phyloP scores from a whole-genome alignment of 2,113 vertebrate genomes.

The Podarcis cretensis region DNA sequence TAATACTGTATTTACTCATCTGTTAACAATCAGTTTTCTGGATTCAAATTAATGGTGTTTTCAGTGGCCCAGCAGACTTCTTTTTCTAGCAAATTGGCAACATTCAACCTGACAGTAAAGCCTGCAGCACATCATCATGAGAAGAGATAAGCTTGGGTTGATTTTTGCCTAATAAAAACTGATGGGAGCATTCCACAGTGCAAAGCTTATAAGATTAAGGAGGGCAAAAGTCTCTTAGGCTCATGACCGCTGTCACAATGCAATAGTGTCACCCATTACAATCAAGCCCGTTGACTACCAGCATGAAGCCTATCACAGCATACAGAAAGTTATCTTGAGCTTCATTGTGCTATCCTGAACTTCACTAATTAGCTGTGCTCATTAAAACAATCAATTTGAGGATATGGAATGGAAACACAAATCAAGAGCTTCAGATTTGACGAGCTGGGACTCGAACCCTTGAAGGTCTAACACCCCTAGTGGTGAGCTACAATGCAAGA shows the following conservation, averaged over 20 bases:
- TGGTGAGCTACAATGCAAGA: too few species aligned
- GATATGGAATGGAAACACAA: neutral
- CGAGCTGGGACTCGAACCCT: neutral
- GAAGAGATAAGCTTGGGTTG: neutral
- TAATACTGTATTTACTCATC: neutral
- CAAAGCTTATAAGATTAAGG: neutral
- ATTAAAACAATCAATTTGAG: neutral
- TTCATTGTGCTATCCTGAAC: neutral
- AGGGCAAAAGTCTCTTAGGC: neutral
- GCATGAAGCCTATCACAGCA: neutral
- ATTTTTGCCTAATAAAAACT: neutral
- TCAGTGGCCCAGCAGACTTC: neutral
- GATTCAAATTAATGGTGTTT: conserved; percentile 12
- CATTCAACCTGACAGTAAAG: neutral
- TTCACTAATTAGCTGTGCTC: neutral
- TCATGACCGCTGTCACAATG: neutral
- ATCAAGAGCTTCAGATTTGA: neutral
- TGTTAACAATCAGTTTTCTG: conserved; percentile 24
- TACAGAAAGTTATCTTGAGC: neutral
- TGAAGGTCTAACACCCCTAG: too few species aligned
- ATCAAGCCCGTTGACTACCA: neutral
- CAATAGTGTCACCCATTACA: conserved; percentile 11
- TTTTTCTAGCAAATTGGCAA: neutral
- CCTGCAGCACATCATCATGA: rapidly evolving
- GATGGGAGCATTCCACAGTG: rapidly evolving